These are phyloP conservation scores for Carassius auratus DNA, from an alignment of 2,113 vertebrate genomes.

Conservation along the genomic window DNA sequence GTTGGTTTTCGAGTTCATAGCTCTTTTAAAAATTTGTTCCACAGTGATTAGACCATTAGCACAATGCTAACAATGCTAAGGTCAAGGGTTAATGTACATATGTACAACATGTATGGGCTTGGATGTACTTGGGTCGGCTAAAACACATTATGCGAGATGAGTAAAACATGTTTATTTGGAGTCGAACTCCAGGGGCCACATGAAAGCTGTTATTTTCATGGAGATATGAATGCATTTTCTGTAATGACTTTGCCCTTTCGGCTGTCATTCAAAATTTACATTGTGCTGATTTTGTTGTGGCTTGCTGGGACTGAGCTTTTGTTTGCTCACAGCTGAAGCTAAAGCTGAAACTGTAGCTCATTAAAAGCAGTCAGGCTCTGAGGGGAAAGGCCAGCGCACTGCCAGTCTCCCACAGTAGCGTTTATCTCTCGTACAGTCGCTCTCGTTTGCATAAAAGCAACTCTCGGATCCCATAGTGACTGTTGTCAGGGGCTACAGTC, in stretches of 20 bases:
- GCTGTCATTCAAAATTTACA: constrained; percentile 26
- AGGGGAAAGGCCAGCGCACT: constrained; percentile 21
- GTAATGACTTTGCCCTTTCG: constrained; percentile 34
- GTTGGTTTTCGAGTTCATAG: not conserved
- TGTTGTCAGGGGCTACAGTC: constrained; percentile 37
- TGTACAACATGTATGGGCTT: not conserved
- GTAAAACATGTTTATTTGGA: not conserved
- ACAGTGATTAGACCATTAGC: not conserved
- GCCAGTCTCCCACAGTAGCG: not conserved
- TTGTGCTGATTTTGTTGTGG: not conserved
- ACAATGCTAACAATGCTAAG: not conserved
- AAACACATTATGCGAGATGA: not conserved
- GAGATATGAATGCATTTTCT: not conserved
- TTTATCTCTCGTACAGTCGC: constrained; percentile 21
- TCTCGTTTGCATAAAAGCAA: constrained; percentile 29
- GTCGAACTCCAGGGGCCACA: not conserved
- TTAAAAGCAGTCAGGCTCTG: constrained; percentile 28
- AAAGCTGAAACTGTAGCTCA: constrained; percentile 27
- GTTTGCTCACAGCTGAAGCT: constrained; percentile 13
- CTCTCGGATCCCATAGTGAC: constrained; percentile 16
- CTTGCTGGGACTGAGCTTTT: constrained; percentile 9
- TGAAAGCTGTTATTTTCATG: constrained; percentile 1
- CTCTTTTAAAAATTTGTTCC: not conserved
- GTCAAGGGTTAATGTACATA: not conserved
- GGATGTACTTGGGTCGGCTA: not conserved